Percentiles rank a stretch among this genome's conserved stretches.
Conservation (phyloP, 2,113 vertebrate genomes). For the Heliornis fulica region DNA sequence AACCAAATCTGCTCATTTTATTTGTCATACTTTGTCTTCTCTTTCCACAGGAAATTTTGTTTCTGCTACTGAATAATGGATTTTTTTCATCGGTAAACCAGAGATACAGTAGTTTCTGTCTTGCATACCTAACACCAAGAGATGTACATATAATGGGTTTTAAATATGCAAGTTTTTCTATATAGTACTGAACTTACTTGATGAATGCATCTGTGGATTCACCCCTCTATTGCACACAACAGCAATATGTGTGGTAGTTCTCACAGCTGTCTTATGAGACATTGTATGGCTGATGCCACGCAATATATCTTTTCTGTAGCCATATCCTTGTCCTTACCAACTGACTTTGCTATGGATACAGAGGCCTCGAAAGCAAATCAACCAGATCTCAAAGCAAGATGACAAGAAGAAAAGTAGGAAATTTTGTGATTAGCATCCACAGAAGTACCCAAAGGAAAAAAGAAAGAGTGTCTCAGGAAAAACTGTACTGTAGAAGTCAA, state of each 20-base stretch:
- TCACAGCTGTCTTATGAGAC: background rate
- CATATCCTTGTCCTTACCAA: background rate
- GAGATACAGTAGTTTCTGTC: background rate
- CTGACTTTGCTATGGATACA: background rate
- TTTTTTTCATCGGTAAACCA: background rate
- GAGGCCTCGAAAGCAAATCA: background rate
- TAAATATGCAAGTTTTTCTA: background rate
- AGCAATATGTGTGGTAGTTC: background rate
- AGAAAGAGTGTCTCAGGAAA: background rate
- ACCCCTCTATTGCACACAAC: background rate
- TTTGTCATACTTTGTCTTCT: background rate
- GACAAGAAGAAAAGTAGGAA: background rate
- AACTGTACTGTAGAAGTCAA: background rate
- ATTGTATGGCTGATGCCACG: background rate
- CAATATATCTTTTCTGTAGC: background rate
- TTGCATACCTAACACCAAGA: background rate
- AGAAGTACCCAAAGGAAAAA: background rate
- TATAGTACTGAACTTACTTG: fast-evolving
- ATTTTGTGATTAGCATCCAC: background rate
- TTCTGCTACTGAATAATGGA: background rate
- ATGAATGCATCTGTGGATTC: background rate
- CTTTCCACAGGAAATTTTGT: background rate
- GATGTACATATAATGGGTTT: background rate
- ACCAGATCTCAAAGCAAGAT: background rate
- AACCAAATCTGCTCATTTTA: background rate